Percentiles rank a stretch among this genome's conserved stretches.
Evolutionary conservation across 1,140 invertebrate genomes (phyloP).

Genomic region (Phenacoccus solenopsis): DNA sequence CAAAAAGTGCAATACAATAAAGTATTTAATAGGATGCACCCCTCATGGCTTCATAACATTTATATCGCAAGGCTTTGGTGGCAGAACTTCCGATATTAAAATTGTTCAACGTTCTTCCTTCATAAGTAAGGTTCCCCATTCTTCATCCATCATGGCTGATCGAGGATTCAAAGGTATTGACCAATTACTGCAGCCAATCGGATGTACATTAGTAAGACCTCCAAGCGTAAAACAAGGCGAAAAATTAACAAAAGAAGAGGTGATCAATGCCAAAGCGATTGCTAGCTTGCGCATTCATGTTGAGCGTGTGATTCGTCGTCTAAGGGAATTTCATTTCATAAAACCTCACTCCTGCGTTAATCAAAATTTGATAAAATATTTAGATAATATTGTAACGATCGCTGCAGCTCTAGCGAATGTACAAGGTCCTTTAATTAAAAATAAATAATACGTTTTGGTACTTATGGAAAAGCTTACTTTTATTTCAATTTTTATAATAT

Average conservation of each 20-base stretch:
- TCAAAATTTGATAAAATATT: slow-evolving; percentile 27
- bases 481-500: too few species aligned
- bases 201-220: slow-evolving; percentile 31
- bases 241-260: slow-evolving; percentile 30
- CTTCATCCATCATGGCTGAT: slow-evolving; percentile 31
- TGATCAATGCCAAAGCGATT: slow-evolving; percentile 31
- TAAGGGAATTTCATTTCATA: slow-evolving; percentile 33
- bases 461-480: too few species aligned
- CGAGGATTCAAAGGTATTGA: slow-evolving; percentile 33
- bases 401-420: slow-evolving; percentile 30
- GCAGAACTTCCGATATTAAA: slow-evolving; percentile 31
- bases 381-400: slow-evolving; percentile 29
- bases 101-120: slow-evolving; percentile 31
- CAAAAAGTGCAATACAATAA: slow-evolving; percentile 33
- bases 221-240: slow-evolving; percentile 30
- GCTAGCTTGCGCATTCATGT: slow-evolving; percentile 35
- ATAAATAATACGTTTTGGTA: too few species aligned
- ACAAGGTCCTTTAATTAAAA: slow-evolving; percentile 23
- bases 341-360: slow-evolving; percentile 32
- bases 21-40: slow-evolving; percentile 35
- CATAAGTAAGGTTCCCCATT: slow-evolving; percentile 27
- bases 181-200: slow-evolving; percentile 25
- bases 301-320: slow-evolving; percentile 31
- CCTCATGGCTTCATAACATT: slow-evolving; percentile 35
- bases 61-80: slow-evolving; percentile 34